Conservation (phyloP, 2,113 vertebrate genomes). For the Fulmarus glacialis region DNA sequence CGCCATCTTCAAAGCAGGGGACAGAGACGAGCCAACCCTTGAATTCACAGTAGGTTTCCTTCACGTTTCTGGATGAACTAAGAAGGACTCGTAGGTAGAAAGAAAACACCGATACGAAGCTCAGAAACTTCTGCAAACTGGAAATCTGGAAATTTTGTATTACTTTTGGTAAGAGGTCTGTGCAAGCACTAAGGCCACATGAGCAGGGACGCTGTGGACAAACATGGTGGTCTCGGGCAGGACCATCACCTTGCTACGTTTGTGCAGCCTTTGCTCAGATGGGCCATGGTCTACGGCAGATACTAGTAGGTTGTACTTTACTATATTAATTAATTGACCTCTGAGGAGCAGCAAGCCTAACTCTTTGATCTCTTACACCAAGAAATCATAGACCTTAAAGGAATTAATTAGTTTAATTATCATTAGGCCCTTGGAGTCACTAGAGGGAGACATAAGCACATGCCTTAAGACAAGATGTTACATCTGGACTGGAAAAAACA, state of each 20-base stretch:
- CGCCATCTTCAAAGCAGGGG: not conserved
- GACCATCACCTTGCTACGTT: not conserved
- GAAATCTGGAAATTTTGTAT: not conserved
- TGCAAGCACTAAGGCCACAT: not conserved
- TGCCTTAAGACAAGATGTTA: not conserved
- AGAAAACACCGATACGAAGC: rapidly evolving
- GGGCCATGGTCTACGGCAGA: not conserved
- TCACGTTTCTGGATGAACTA: not conserved
- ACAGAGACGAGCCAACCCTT: not conserved
- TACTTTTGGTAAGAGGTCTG: not conserved
- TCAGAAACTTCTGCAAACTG: not conserved
- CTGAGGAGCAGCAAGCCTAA: not conserved
- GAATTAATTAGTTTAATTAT: not conserved
- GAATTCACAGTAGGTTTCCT: not conserved
- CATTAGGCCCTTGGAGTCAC: not conserved
- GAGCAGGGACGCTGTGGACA: not conserved
- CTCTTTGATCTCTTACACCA: not conserved
- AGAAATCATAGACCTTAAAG: not conserved
- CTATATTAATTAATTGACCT: not conserved
- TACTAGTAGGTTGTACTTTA: not conserved
- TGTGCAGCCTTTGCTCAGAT: not conserved
- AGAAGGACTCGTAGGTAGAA: not conserved
- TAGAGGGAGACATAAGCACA: not conserved
- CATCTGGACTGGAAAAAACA: conserved; percentile 6
- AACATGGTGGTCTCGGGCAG: rapidly evolving